phyloP scores from a whole-genome alignment of 1,140 invertebrate genomes.

The Anadara kagoshimensis region DNA sequence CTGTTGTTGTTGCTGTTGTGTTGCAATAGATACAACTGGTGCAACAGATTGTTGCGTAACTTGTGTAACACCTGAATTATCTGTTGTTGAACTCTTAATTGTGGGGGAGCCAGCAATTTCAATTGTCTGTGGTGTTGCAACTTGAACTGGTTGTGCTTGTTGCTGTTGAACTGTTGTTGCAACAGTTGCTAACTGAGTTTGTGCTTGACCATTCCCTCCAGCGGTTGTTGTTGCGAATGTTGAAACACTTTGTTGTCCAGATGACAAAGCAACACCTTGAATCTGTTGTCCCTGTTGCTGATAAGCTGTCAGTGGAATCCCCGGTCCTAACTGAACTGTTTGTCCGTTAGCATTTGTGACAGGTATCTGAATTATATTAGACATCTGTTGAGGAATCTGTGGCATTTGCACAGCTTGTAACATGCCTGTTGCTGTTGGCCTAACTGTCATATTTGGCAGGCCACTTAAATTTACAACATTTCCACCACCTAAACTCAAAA shows the following conservation, averaged over 20 bases:
- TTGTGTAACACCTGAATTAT: constrained; percentile 44
- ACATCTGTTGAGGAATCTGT: constrained; percentile 42
- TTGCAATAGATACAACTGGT: constrained; percentile 72
- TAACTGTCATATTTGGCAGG: constrained; percentile 42
- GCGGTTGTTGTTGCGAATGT: background rate
- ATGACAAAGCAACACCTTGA: constrained; percentile 82
- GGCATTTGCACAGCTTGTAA: constrained; percentile 79
- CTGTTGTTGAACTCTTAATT: constrained; percentile 16
- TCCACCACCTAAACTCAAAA: constrained; percentile 57
- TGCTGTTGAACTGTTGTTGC: constrained; percentile 20
- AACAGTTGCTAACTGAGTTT: constrained; percentile 11
- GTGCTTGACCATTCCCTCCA: background rate
- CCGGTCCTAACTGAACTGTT: constrained; percentile 58
- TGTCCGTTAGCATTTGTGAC: constrained; percentile 92
- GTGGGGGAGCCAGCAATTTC: constrained; percentile 43
- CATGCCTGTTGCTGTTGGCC: constrained; percentile 58
- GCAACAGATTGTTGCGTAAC: constrained; percentile 66
- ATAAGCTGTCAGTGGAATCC: constrained; percentile 29
- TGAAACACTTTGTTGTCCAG: constrained; percentile 67
- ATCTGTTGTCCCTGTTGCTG: constrained; percentile 68
- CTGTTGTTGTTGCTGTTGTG: too few relatives aligned
- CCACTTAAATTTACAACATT: constrained; percentile 59
- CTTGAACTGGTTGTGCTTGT: constrained; percentile 22
- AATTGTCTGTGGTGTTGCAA: constrained; percentile 23
- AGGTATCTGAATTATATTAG: constrained; percentile 76